These are phyloP conservation scores for Drosophila hydei DNA, from an alignment of 1,140 invertebrate genomes.

Conservation along the genomic window DNA sequence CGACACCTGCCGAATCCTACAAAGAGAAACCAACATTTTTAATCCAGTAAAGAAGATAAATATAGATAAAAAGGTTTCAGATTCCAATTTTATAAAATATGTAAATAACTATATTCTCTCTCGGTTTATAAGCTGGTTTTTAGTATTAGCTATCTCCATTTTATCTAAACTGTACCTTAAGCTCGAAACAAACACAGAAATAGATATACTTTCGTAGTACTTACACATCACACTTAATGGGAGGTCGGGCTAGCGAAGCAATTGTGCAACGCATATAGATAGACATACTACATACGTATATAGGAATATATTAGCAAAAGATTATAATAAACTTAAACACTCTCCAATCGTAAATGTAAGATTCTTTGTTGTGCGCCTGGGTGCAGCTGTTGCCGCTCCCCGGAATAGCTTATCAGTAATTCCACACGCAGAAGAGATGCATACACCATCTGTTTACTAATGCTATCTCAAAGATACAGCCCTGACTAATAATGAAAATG, in stretches of 20 bases:
- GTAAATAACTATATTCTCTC: too few species aligned
- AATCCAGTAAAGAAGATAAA: too few species aligned
- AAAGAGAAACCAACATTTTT: neutral
- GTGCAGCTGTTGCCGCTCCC: constrained; percentile 17
- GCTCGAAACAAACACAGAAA: too few species aligned
- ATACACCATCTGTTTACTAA: constrained; percentile 4
- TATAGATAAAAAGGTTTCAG: too few species aligned
- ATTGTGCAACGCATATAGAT: neutral
- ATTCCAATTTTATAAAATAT: too few species aligned
- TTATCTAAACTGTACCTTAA: too few species aligned
- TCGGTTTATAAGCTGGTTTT: too few species aligned
- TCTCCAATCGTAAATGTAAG: neutral
- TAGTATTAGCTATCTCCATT: too few species aligned
- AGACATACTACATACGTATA: neutral
- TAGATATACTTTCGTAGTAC: too few species aligned
- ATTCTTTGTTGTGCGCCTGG: constrained; percentile 8
- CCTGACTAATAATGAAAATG: constrained; percentile 23
- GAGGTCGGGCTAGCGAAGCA: neutral
- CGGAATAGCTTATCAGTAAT: constrained; percentile 26
- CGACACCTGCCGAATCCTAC: constrained; percentile 63
- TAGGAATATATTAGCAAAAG: neutral
- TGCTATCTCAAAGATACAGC: constrained; percentile 13
- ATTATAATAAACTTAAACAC: neutral
- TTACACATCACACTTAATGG: constrained; percentile 12
- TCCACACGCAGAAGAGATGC: constrained; percentile 8